These are phyloP conservation scores for Acanthurus lineatus DNA, from an alignment of 2,797 vertebrate species.

Conservation along the genomic window DNA sequence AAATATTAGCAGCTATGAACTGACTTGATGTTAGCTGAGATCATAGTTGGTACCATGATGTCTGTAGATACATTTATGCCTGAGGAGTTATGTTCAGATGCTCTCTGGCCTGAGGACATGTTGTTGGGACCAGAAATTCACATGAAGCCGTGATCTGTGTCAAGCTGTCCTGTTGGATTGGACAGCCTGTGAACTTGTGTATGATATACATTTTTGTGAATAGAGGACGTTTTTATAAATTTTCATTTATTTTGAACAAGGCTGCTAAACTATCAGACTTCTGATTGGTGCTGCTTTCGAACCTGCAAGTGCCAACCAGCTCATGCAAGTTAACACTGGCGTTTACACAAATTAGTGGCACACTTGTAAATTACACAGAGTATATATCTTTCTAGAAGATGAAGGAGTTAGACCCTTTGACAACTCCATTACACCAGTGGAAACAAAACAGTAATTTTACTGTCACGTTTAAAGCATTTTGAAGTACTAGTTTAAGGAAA, in stretches of 20 bases:
- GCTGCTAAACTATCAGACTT: slow-evolving; percentile 15
- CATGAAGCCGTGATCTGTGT: background rate
- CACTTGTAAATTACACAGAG: slow-evolving; percentile 55
- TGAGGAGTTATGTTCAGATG: background rate
- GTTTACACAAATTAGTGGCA: slow-evolving; percentile 48
- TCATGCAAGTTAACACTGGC: slow-evolving; percentile 43
- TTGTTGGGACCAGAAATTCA: background rate
- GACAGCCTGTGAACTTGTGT: background rate
- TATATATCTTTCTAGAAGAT: slow-evolving; percentile 12
- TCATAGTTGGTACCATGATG: slow-evolving; percentile 6
- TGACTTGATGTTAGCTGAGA: slow-evolving; percentile 14
- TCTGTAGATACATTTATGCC: slow-evolving; percentile 12
- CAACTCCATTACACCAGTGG: slow-evolving; percentile 63
- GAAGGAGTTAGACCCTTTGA: slow-evolving; percentile 66
- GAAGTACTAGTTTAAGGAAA: slow-evolving; percentile 63
- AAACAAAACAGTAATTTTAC: slow-evolving; percentile 68
- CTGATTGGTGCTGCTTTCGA: slow-evolving; percentile 33
- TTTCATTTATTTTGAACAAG: background rate
- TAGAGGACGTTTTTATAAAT: background rate
- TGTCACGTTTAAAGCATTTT: slow-evolving; percentile 61
- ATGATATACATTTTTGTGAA: background rate
- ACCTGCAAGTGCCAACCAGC: slow-evolving; percentile 38
- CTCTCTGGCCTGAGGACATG: background rate
- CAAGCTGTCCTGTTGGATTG: background rate
- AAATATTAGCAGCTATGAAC: background rate